Evolutionary conservation across 1,140 invertebrate genomes (phyloP), one percentile per base, ranked within the genome.

Genomic region (Cherax quadricarinatus): DNA sequence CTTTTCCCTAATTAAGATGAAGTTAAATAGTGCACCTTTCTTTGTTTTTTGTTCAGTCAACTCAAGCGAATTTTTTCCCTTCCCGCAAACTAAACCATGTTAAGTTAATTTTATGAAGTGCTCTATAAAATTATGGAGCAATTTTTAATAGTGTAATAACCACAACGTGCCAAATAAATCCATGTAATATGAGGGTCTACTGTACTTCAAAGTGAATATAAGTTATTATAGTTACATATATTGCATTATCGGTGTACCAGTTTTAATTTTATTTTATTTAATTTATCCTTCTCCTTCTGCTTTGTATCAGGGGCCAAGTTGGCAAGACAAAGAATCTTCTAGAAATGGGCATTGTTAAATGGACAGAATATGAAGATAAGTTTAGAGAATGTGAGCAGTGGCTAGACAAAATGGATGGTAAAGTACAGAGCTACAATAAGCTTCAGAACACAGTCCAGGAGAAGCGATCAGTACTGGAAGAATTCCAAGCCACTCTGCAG

Each of bases 341-440:
- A 7, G 98, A 99, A 95, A 96, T 97, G 89, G 98, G 97, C 92
- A 98, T 99, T 94, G 98, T 98, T 0, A 98, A 98, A 95, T 99
- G 98, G 98, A 98, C 97, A 24, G 98, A 99, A 95, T 99, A 99
- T 94, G 98, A 99, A 95, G 98, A 99, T 95, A 98, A 98, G 94
- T 98, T 98, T 94, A 97, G 97, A 94, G 97, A 98, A 95, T 98
- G 98, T 81, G 95, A 97, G 86, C 97, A 98, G 94, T 99, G 98
- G 98, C 95, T 99, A 78, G 97, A 96, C 48, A 97, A 98, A 95
- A 98, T 98, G 93, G 98, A 99, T 95, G 96, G 96, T 75, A 94
- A 97, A 86, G 97, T 99, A 21, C 97, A 98, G 95, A 97, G 97
- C n/a, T 98, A 97, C 94, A 98, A 98, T 93, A 98, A 98, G 95